Base-by-base conservation (phyloP, 2,113 vertebrate genomes). In the Ammodytes dubius region DNA sequence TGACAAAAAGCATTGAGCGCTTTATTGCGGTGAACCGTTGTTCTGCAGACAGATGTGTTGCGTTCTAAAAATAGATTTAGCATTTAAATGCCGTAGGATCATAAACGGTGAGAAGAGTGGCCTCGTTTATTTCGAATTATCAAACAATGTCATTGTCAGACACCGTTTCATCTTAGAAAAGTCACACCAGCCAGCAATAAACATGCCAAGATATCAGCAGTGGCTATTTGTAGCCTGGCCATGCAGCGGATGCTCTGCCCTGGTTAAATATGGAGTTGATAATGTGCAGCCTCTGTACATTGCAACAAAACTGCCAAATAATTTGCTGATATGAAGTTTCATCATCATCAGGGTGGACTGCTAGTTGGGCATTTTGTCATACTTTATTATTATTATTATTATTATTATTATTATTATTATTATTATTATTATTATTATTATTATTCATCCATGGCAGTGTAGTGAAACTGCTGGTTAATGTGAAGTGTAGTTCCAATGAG, bases 251-350 rank as follows among this genome's bases (percentile, higher is more conserved):
- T 4, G 8, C 15, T 67, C 53, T 69, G 43, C 3, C 35, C 7
- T 39, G 56, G 8, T 74, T 74, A 12, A 68, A 65, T 40, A 65
- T 54, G 7, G 37, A 57, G 10, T 54, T 47, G 61, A 47, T 66
- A 37, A 71, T 63, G 47, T 67, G 37, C 64, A 65, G 1, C 57
- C 57, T 69, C 73, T 77, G 50, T 19, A 70, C 57, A 70, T 19
- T 65, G 54, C 45, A 70, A 11, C 12, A 46, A 27, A 39, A 39
- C 27, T 27, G 12, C 27, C 2, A 64, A 61, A 43, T 27, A 4
- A 11, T 15, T 12, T 53, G 40, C 50, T 15, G 56, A 56, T 64
- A 66, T 14, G 74, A 77, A 11, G 46, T 43, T 13, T 6, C 5
- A 10, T 43, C 1, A 39, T 27, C 53, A 49, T 15, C 19, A 9